Evolutionary conservation across 2,113 vertebrate species (phyloP).

Genomic region (Heterochromis multidens): DNA sequence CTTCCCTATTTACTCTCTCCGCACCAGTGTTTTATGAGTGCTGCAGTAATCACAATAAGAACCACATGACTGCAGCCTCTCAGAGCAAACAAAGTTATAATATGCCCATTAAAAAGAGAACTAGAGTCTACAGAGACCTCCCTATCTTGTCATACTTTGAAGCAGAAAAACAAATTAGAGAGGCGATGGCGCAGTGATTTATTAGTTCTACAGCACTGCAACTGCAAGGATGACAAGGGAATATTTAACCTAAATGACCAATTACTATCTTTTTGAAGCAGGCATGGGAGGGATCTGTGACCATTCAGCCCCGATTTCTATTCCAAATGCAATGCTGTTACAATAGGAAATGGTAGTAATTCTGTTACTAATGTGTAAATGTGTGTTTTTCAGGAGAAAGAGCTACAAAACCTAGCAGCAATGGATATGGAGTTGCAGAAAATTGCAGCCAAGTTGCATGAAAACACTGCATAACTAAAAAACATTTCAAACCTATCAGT

Average conservation of each 20-base stretch:
- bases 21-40: background rate
- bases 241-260: background rate
- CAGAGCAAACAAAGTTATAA: slow-evolving; percentile 16
- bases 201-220: background rate
- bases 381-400: slow-evolving; percentile 76
- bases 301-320: background rate
- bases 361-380: background rate
- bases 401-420: slow-evolving; percentile 85
- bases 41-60: slow-evolving; percentile 26
- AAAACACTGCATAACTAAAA: slow-evolving; percentile 60
- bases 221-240: background rate
- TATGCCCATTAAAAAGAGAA: background rate
- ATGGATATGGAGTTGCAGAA: slow-evolving; percentile 92
- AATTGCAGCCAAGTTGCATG: slow-evolving; percentile 83
- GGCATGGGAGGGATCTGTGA: rapidly evolving
- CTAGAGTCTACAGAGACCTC: background rate
- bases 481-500: background rate
- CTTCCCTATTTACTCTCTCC: background rate
- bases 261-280: background rate
- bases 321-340: background rate
- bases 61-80: slow-evolving; percentile 4
- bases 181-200: background rate
- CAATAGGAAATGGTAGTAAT: background rate
- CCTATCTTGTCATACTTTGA: background rate
- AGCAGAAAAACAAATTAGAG: background rate